Conservation (phyloP, 2,888 invertebrate species). For the Invenusta paracnida region DNA sequence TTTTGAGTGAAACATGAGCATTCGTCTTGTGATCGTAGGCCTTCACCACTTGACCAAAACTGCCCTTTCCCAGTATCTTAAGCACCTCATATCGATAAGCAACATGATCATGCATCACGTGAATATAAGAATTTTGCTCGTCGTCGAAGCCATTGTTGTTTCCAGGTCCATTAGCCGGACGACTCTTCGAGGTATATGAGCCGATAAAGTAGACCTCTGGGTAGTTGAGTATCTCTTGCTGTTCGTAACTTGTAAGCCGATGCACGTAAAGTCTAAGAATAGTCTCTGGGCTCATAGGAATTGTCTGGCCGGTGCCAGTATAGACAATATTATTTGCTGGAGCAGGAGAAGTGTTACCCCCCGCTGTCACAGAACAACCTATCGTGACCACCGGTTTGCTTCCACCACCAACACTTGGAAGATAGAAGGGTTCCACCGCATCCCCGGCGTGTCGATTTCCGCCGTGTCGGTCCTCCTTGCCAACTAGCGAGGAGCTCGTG, state of each 20-base stretch:
- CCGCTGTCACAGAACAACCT: background rate
- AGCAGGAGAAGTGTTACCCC: background rate
- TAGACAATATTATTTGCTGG: background rate
- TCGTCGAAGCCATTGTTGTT: constrained; percentile 95
- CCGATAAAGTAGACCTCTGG: constrained; percentile 85
- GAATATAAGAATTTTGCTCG: constrained; percentile 94
- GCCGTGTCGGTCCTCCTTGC: background rate
- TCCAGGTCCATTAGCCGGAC: constrained; percentile 71
- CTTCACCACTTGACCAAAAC: constrained; percentile 91
- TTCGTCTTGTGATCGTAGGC: constrained; percentile 91
- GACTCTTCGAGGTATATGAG: constrained; percentile 85
- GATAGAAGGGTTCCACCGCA: background rate
- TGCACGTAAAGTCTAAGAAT: constrained; percentile 63
- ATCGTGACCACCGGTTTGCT: background rate
- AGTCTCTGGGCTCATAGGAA: constrained; percentile 50
- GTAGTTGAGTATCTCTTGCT: constrained; percentile 89
- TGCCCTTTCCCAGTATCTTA: constrained; percentile 89
- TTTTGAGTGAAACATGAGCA: constrained; percentile 86
- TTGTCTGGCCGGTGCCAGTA: background rate
- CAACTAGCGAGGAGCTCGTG: background rate
- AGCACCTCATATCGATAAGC: constrained; percentile 89
- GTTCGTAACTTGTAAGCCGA: constrained; percentile 90
- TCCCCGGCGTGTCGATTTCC: background rate
- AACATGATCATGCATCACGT: constrained; percentile 94
- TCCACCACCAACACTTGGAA: background rate